Conservation (phyloP, 1,140 invertebrate species). For the Drosophila kepulauana region DNA sequence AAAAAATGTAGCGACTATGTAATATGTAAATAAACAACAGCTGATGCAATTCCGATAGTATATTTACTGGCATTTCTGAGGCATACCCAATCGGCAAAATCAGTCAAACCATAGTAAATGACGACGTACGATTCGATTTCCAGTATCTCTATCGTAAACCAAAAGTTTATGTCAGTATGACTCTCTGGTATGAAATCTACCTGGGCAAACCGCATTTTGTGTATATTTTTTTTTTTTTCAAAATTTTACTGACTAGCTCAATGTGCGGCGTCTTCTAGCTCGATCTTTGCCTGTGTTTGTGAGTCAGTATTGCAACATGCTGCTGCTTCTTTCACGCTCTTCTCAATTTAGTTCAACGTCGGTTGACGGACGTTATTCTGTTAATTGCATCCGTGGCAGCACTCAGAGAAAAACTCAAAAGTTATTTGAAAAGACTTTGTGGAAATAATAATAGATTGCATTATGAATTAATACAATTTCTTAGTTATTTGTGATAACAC, state of each 20-base stretch:
- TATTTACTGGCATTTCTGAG: constrained; percentile 1
- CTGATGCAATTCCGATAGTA: not conserved
- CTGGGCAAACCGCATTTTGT: constrained; percentile 2
- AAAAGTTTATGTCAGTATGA: not conserved
- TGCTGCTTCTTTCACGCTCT: constrained; percentile 24
- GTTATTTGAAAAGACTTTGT: constrained; percentile 10
- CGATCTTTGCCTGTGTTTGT: not conserved
- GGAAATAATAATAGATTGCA: not conserved
- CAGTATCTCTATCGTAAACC: constrained; percentile 7
- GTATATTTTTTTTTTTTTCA: not conserved
- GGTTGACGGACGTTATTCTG: constrained; percentile 43
- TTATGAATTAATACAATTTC: no score
- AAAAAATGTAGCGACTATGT: not conserved
- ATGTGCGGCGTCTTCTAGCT: constrained; percentile 4
- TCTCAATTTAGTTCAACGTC: constrained; percentile 60
- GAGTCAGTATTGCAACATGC: constrained; percentile 13
- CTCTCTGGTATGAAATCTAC: not conserved
- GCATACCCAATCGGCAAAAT: not conserved
- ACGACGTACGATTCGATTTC: not conserved
- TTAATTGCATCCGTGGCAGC: constrained; percentile 52
- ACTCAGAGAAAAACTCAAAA: constrained; percentile 15
- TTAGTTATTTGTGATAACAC: no score
- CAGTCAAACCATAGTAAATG: not conserved
- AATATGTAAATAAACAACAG: constrained; percentile 5
- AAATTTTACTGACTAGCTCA: not conserved